Conservation (phyloP, 2,797 vertebrate genomes). For the Bucorvus abyssinicus region DNA sequence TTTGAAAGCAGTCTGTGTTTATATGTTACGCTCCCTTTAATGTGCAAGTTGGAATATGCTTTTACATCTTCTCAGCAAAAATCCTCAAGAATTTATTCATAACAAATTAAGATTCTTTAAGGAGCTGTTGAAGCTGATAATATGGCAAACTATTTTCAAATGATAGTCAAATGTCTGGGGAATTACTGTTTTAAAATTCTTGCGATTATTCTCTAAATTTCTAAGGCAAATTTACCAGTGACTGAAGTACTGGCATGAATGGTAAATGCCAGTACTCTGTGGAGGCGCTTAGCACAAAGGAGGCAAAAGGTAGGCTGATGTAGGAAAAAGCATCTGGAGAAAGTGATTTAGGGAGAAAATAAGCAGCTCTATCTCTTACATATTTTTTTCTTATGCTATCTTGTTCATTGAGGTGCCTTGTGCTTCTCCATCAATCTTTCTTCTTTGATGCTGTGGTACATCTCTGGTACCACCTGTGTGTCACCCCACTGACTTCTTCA, state of each 20-base stretch:
- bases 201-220: background rate
- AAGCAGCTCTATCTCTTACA: background rate
- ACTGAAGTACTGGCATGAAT: background rate
- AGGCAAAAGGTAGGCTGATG: background rate
- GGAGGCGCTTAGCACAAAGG: background rate
- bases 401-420: background rate
- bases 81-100: slow-evolving; percentile 12
- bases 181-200: slow-evolving; percentile 17
- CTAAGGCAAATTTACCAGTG: background rate
- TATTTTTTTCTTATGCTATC: background rate
- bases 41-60: background rate
- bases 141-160: background rate
- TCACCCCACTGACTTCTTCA: background rate
- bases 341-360: background rate
- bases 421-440: background rate
- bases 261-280: background rate
- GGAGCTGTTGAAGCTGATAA: background rate
- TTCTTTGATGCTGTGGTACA: background rate
- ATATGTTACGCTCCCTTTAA: background rate
- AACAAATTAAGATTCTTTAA: background rate
- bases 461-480: background rate
- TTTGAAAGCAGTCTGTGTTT: background rate
- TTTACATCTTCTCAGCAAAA: background rate
- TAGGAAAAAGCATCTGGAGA: background rate
- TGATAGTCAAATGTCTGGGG: background rate